Base-by-base conservation (phyloP, 2,888 invertebrate genomes). In the Patella caerulea region DNA sequence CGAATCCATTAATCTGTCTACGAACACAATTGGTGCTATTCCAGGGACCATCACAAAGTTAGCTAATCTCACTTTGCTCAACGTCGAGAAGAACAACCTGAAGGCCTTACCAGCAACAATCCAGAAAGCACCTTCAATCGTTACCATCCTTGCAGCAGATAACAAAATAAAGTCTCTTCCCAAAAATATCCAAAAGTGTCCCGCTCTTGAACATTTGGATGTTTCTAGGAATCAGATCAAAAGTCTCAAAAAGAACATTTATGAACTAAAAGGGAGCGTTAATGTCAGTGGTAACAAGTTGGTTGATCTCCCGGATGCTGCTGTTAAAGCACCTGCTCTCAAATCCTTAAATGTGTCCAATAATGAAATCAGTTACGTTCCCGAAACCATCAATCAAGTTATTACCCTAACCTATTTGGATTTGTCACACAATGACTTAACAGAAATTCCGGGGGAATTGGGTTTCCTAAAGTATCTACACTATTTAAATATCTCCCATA, bases 401-500 rank as follows among this genome's bases (percentile, higher is more conserved):
- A 76, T 81, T 71, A 90, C 90, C 59, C 82, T 91, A 65, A 89
- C 88, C 17, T 84, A 93, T 11, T 92, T 98, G 78, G 93, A 95
- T 86, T 92, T 98, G 65, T 94, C 95, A 1, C 92, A 94, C 84
- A 98, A 98, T 82, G 86, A 89, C 69, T 82, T 91, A 69, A 83
- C 84, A 53, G 90, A 89, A 69, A 73, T 91, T 15, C 88, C 90
- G 0, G 81, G 86, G 15, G 88, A 89, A 72, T 76, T 90, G 15
- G 90, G 90, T 2, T 82, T 86, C 72, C 81, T 90, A 75, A 88
- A 87, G 82, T 91, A 90, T 78, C 85, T 91, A 0, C 82, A 88
- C 75, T 86, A 84, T 55, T 82, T 91, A 52, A 95, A 96, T 90
- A 92, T 97, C 34, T 95, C 96, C 0, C 93, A 96, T 88, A 98